Evolutionary conservation across 2,888 invertebrate species (phyloP).

Genomic region (Branchinecta sandiegonensis): DNA sequence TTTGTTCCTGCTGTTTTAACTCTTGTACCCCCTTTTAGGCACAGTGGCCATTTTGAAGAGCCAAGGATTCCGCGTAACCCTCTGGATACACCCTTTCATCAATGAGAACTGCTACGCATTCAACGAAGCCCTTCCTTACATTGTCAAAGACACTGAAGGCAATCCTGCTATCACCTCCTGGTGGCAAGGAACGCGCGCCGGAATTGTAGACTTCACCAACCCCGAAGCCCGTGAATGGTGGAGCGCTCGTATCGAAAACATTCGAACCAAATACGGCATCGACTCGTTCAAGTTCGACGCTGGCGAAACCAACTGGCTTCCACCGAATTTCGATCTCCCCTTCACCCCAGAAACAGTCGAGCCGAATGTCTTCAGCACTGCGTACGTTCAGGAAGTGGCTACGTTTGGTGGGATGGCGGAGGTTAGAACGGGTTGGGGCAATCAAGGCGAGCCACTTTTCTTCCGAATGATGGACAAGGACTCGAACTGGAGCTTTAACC

Average conservation of each 20-base stretch:
- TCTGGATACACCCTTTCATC: slow-evolving; percentile 79
- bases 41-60: slow-evolving; percentile 28
- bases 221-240: slow-evolving; percentile 44
- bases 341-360: slow-evolving; percentile 28
- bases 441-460: slow-evolving; percentile 54
- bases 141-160: slow-evolving; percentile 36
- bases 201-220: slow-evolving; percentile 58
- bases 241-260: slow-evolving; percentile 31
- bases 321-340: slow-evolving; percentile 32
- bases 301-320: slow-evolving; percentile 56
- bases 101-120: slow-evolving; percentile 52
- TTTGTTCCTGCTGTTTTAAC: not conserved
- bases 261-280: slow-evolving; percentile 48
- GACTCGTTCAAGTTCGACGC: slow-evolving; percentile 69
- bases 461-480: slow-evolving; percentile 65
- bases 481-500: slow-evolving; percentile 46
- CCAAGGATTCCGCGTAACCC: slow-evolving; percentile 54
- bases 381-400: slow-evolving; percentile 29
- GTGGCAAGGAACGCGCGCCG: slow-evolving; percentile 38
- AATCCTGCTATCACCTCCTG: slow-evolving; percentile 30
- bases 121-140: slow-evolving; percentile 45
- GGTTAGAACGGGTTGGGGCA: slow-evolving; percentile 53
- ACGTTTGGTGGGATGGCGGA: slow-evolving; percentile 46
- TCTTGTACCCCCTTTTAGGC: slow-evolving; percentile 20
- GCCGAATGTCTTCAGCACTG: slow-evolving; percentile 23